These are phyloP conservation scores for Cremastobaeus sp. DNA, from an alignment of 2,888 invertebrate genomes.

Conservation along the genomic window DNA sequence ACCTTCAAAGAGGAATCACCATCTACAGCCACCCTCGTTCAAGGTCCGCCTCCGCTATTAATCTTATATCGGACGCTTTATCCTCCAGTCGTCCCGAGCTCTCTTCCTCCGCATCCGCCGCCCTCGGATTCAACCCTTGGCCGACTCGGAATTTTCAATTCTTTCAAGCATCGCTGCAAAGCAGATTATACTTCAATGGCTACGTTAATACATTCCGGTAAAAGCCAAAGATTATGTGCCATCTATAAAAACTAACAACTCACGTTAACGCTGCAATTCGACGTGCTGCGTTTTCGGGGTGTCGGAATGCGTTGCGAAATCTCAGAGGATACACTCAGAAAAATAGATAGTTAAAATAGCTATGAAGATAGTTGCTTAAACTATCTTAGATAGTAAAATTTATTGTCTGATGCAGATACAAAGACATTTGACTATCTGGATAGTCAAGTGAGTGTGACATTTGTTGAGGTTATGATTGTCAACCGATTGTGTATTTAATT, in stretches of 20 bases:
- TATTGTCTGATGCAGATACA: no score
- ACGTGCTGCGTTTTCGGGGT: no score
- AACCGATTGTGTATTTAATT: no score
- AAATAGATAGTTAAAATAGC: no score
- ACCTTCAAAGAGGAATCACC: slow-evolving; percentile 78
- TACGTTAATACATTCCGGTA: slow-evolving; percentile 58
- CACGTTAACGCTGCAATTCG: no score
- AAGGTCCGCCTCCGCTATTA: slow-evolving; percentile 75
- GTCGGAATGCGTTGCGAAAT: no score
- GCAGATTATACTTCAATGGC: slow-evolving; percentile 61
- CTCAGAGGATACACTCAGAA: no score
- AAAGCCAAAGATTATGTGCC: slow-evolving; percentile 39
- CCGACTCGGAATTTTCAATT: slow-evolving; percentile 75
- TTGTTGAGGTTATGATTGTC: no score
- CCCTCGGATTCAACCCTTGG: slow-evolving; percentile 67
- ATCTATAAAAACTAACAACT: slow-evolving; percentile 19
- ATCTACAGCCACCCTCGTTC: slow-evolving; percentile 70
- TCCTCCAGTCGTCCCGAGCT: slow-evolving; percentile 64
- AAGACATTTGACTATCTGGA: no score
- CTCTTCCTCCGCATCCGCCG: slow-evolving; percentile 41
- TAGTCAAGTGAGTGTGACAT: no score
- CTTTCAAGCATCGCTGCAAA: slow-evolving; percentile 65
- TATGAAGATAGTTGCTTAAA: no score
- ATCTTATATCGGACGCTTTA: slow-evolving; percentile 78
- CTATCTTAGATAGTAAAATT: no score